phyloP scores from a whole-genome alignment of 2,113 vertebrate species.

The Rousettus leschenaultii region DNA sequence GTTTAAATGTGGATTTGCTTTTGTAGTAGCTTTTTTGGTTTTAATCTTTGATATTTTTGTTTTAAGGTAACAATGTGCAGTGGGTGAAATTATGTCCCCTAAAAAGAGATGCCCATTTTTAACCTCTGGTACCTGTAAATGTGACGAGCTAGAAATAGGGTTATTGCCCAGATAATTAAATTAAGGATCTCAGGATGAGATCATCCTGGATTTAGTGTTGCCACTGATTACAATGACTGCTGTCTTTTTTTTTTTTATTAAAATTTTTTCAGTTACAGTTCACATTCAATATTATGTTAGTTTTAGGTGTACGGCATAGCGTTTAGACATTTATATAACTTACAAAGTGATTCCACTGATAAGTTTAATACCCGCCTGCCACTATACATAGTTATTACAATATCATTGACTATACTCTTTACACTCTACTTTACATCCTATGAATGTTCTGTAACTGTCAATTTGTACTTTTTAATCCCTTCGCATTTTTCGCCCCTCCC shows the following conservation, averaged over 20 bases:
- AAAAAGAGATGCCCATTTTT: background rate
- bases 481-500: background rate
- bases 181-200: background rate
- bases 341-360: background rate
- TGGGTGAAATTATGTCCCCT: background rate
- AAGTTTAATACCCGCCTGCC: too few species aligned
- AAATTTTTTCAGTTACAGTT: background rate
- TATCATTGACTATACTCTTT: background rate
- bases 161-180: background rate
- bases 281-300: background rate
- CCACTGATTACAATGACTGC: background rate
- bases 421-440: background rate
- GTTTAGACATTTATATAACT: background rate
- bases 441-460: background rate
- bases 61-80: background rate
- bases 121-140: background rate
- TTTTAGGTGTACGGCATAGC: background rate
- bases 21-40: background rate
- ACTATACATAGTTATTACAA: background rate
- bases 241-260: background rate
- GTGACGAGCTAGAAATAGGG: background rate
- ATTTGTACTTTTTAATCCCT: background rate
- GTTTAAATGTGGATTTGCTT: background rate
- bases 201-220: background rate
- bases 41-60: background rate